Evolutionary conservation across 2,888 invertebrate species (phyloP), one percentile per base, ranked within the genome.

Genomic region (Teleiodes luculella): DNA sequence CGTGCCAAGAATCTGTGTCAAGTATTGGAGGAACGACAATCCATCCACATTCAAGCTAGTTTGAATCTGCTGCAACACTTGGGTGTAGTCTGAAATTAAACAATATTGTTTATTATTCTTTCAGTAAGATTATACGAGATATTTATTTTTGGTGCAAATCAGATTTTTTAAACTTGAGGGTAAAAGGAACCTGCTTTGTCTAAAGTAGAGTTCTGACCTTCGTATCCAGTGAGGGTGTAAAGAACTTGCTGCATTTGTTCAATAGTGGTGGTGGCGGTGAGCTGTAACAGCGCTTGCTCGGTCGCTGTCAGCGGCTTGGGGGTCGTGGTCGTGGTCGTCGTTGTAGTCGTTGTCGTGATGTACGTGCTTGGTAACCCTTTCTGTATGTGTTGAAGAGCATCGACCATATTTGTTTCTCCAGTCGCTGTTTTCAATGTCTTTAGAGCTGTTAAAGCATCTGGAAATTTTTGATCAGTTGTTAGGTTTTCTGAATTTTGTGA

Each of bases 311-410:
- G 13, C 7, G 53, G 53, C 20, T 13, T 18, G 13, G 8, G 48
- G 7, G 37, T 37, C 4, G 39, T 39, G 48, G 30, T 53, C 16
- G 47, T 11, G 1, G 53, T 47, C 33, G 18, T 39, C 1, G 52
- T 49, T 0, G 50, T 53, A 1, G 57, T 59, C 0, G 54, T 57
- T 10, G 58, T 49, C 0, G 55, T 58, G 0, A 35, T 43, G 24
- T 39, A 51, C 10, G 52, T 43, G 39, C 55, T 54, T 1, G 57
- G 59, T 36, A 54, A 55, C 33, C 55, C 53, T 16, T 61, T 50
- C 43, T 57, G 59, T 3, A 62, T 58, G 39, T 60, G 35, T 10
- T 60, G 55, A 8, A 63, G 51, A 4, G 57, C 57, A 11, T 60
- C 57, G 6, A 55, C 33, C 7, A 59, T 1, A 10, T 24, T 28